Conservation (phyloP, 2,888 invertebrate species). For the Agonopterix heracliana region DNA sequence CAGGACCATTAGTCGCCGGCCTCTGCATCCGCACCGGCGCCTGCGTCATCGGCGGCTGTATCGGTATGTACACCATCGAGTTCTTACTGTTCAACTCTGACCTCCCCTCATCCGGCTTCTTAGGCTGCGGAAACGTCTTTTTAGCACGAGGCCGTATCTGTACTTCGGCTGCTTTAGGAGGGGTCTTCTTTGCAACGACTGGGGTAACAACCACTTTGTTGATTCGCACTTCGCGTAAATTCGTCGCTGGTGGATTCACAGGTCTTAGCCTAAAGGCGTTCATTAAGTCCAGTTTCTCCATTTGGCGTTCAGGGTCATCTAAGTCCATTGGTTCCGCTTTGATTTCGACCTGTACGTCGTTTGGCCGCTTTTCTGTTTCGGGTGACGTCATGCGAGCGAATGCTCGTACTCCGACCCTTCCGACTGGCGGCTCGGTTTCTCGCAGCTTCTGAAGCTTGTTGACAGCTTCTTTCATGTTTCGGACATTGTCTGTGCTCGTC, state of each 20-base stretch:
- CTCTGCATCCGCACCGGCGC: constrained; percentile 36
- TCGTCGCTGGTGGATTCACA: constrained; percentile 32
- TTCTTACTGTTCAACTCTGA: constrained; percentile 62
- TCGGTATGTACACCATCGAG: constrained; percentile 70
- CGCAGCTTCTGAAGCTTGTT: constrained; percentile 43
- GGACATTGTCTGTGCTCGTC: constrained; percentile 40
- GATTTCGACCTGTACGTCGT: constrained; percentile 50
- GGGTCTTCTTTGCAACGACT: constrained; percentile 21
- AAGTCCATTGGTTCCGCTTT: constrained; percentile 62
- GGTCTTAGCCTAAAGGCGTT: constrained; percentile 55
- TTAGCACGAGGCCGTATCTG: constrained; percentile 38
- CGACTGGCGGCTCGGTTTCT: constrained; percentile 33
- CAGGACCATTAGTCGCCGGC: constrained; percentile 16
- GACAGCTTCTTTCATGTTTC: constrained; percentile 43
- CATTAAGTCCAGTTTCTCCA: constrained; percentile 59
- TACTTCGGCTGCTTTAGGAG: constrained; percentile 31
- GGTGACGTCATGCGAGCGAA: constrained; percentile 63
- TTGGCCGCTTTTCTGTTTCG: constrained; percentile 13
- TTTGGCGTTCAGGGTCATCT: constrained; percentile 52
- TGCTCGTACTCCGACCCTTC: constrained; percentile 57
- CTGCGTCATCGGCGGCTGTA: constrained; percentile 59
- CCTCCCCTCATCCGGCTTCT: constrained; percentile 47
- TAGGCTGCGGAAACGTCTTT: constrained; percentile 60
- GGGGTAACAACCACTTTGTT: constrained; percentile 37
- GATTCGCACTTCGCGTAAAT: constrained; percentile 53